A percentile compares a stretch with the other conserved stretches of the same genome.
Evolutionary conservation across 2,888 invertebrate species (phyloP).

Genomic region (Aphidius colemani): DNA sequence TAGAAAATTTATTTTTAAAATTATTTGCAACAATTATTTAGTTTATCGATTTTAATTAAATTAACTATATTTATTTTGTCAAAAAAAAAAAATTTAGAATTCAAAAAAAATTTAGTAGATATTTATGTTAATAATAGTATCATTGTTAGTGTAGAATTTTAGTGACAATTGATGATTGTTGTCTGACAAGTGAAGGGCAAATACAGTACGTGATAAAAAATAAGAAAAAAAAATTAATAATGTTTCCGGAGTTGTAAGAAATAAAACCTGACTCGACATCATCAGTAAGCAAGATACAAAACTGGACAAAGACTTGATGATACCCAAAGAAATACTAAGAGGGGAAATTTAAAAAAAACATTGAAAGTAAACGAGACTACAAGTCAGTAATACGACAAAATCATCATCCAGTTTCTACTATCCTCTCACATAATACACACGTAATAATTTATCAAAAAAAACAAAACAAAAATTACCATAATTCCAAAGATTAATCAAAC

Average conservation of each 20-base stretch:
- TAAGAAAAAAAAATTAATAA: background rate
- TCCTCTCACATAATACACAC: background rate
- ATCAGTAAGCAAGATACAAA: background rate
- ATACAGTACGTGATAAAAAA: constrained; percentile 20
- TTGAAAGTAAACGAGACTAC: background rate
- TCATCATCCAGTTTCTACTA: background rate
- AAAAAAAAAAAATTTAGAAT: background rate
- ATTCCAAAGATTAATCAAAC: no score
- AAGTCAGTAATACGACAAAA: background rate
- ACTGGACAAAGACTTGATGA: background rate
- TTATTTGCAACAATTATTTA: no score
- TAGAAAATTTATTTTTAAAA: no score
- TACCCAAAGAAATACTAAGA: background rate
- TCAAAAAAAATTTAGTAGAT: no score
- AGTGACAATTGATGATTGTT: constrained; percentile 14
- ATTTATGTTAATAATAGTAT: background rate
- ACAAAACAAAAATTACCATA: no score
- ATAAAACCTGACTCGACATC: background rate
- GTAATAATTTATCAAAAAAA: no score
- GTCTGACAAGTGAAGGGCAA: constrained; percentile 24
- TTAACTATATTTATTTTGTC: no score
- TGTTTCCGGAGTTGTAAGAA: constrained; percentile 2
- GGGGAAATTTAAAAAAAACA: background rate
- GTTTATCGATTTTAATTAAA: no score
- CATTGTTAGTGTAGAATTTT: background rate